A percentile compares a stretch with the other conserved stretches of the same genome.
These are phyloP conservation scores for Gallinago media DNA, from an alignment of 2,113 vertebrate genomes.

Conservation along the genomic window DNA sequence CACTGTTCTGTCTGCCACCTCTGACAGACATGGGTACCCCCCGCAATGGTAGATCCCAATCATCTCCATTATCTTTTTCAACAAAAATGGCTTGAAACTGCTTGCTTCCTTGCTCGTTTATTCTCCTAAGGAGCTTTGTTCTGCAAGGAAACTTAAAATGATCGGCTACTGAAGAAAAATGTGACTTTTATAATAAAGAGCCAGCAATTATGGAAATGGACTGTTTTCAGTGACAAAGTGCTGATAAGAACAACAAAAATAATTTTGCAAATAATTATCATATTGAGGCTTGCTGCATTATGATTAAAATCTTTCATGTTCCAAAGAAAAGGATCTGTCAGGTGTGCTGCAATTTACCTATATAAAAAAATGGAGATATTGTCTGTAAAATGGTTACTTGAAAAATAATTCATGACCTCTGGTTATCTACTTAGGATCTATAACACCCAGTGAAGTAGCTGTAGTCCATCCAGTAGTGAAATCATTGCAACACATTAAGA, in stretches of 20 bases:
- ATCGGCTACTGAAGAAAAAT: not conserved
- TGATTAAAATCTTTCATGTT: not conserved
- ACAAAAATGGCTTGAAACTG: not conserved
- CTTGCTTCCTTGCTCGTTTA: not conserved
- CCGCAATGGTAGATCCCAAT: not conserved
- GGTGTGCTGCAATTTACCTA: not conserved
- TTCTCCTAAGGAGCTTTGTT: not conserved
- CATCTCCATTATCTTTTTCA: not conserved
- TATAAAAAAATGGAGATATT: not conserved
- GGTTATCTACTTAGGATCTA: not conserved
- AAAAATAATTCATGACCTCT: not conserved
- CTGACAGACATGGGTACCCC: fast-evolving
- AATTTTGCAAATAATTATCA: not conserved
- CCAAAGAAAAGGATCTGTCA: not conserved
- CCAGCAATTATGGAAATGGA: constrained; percentile 8
- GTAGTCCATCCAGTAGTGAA: not conserved
- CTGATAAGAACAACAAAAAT: constrained; percentile 11
- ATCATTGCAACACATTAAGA: not conserved
- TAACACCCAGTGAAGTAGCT: not conserved
- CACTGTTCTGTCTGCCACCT: not conserved
- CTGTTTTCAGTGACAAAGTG: not conserved
- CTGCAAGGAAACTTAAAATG: not conserved
- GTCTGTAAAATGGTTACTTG: not conserved
- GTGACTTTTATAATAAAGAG: not conserved
- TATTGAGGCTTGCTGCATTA: not conserved